phyloP scores from a whole-genome alignment of 92 coral and sea anemone species.

The Paramuricea clavata region DNA sequence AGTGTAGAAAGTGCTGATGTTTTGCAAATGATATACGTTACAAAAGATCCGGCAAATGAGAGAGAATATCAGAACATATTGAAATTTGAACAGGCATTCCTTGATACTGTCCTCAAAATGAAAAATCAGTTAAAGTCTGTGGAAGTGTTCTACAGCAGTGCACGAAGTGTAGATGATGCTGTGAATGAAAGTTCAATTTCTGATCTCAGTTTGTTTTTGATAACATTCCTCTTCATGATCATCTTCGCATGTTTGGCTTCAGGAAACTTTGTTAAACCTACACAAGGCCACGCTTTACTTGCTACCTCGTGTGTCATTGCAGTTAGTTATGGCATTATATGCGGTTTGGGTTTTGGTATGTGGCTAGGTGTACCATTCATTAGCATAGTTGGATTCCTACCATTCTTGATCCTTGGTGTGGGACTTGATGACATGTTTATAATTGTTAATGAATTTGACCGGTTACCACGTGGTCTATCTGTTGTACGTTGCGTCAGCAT shows the following conservation, averaged over 20 bases:
- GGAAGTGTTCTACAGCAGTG: constrained; percentile 42
- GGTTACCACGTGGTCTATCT: constrained; percentile 68
- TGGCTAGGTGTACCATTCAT: constrained; percentile 49
- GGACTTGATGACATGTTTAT: constrained; percentile 96
- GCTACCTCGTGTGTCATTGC: constrained; percentile 85
- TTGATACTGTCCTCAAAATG: neutral
- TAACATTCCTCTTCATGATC: constrained; percentile 51
- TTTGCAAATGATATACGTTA: constrained; percentile 71
- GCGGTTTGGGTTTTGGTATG: constrained; percentile 80
- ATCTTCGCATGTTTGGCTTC: constrained; percentile 47
- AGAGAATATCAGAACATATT: constrained; percentile 32
- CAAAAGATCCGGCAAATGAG: constrained; percentile 61
- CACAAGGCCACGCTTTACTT: constrained; percentile 52
- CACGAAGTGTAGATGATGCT: constrained; percentile 61
- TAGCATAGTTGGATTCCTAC: constrained; percentile 40
- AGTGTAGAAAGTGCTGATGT: constrained; percentile 64
- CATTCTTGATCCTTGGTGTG: constrained; percentile 66
- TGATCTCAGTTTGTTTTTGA: constrained; percentile 44
- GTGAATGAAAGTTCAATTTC: constrained; percentile 55
- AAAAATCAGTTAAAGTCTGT: constrained; percentile 32
- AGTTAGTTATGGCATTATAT: constrained; percentile 86
- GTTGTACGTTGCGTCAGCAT: constrained; percentile 71
- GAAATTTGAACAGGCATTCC: constrained; percentile 14
- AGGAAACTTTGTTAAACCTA: constrained; percentile 52
- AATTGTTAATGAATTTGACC: constrained; percentile 85